A percentile compares a stretch with the other conserved stretches of the same genome.
These are phyloP conservation scores for Harpegnathos saltator DNA, from an alignment of 1,140 invertebrate species.

Conservation along the genomic window DNA sequence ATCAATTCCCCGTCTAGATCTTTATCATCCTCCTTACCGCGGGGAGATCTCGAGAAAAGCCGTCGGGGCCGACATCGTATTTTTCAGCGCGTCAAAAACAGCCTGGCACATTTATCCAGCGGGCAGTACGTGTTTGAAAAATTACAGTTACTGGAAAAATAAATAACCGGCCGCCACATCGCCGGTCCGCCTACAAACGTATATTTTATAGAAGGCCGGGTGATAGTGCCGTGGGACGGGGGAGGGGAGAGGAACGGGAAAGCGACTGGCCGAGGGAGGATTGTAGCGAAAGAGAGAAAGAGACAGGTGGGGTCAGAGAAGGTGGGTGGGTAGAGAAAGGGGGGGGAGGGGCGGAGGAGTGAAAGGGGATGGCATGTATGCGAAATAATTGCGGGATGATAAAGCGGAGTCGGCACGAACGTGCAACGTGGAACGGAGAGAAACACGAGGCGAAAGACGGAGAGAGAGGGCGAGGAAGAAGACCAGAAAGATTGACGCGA, in stretches of 20 bases:
- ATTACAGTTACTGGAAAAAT: slow-evolving; percentile 82
- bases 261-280: slow-evolving; percentile 22
- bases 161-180: slow-evolving; percentile 77
- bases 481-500: slow-evolving; percentile 58
- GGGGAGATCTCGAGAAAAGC: slow-evolving; percentile 74
- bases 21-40: slow-evolving; percentile 68
- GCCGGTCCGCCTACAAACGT: slow-evolving; percentile 73
- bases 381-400: slow-evolving; percentile 80
- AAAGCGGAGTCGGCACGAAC: slow-evolving; percentile 74
- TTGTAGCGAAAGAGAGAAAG: slow-evolving; percentile 17
- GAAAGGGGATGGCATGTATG: slow-evolving; percentile 53
- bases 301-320: no score
- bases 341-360: slow-evolving; percentile 14
- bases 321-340: no score
- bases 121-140: slow-evolving; percentile 80
- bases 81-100: slow-evolving; percentile 82
- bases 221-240: slow-evolving; percentile 52
- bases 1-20: slow-evolving; percentile 75
- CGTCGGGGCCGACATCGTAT: slow-evolving; percentile 74
- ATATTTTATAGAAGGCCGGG: slow-evolving; percentile 75
- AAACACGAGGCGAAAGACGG: slow-evolving; percentile 51
- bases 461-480: slow-evolving; percentile 46
- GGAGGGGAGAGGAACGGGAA: not conserved
- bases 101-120: slow-evolving; percentile 81
- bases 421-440: slow-evolving; percentile 49